Evolutionary conservation across 2,797 vertebrate genomes (phyloP), one percentile per base, ranked within the genome.

Genomic region (Argentina silus): DNA sequence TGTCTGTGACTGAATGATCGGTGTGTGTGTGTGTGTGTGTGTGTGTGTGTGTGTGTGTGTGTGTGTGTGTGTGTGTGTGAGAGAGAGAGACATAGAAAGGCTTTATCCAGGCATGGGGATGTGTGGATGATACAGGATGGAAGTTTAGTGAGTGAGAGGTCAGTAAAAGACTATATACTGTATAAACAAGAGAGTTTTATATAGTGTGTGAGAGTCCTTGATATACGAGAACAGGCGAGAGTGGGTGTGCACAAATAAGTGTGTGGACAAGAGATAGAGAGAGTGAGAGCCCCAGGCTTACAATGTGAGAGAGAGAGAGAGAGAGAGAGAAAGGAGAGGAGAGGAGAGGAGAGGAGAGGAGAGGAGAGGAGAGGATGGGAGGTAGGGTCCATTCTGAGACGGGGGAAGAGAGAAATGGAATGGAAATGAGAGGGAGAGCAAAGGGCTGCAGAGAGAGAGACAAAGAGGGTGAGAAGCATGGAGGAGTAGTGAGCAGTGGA

Each of bases 371-470:
- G 17, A 14, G 3, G 43, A 19, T 43, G 62, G 43, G 43, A 17
- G 43, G 43, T 44, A 12, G 10, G 50, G 64, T 47, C 10, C 45
- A 11, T n/a, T n/a, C 14, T 3, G 10, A 27, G 10, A 3, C 6
- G 23, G 6, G 48, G 62, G 23, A 14, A 14, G 1, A n/a, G 65
- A 72, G 72, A 36, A 80, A 74, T 57, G 69, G 59, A 79, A 67
- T 75, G 67, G 7, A 76, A 84, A 75, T 68, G 72, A 15, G 15
- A 69, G 69, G 14, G 42, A 2, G 43, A 65, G 70, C 70, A 84
- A 82, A 83, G 3, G 0, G 45, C 55, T 27, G 78, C 84, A 36
- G 7, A 42, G 12, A 43, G 42, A 8, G 7, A 62, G 61, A 44
- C 15, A 63, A 3, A 57, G 51, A 19, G 53, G 17, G 6, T 21